Conservation (phyloP, 2,113 vertebrate genomes). For the Elgaria multicarinata region DNA sequence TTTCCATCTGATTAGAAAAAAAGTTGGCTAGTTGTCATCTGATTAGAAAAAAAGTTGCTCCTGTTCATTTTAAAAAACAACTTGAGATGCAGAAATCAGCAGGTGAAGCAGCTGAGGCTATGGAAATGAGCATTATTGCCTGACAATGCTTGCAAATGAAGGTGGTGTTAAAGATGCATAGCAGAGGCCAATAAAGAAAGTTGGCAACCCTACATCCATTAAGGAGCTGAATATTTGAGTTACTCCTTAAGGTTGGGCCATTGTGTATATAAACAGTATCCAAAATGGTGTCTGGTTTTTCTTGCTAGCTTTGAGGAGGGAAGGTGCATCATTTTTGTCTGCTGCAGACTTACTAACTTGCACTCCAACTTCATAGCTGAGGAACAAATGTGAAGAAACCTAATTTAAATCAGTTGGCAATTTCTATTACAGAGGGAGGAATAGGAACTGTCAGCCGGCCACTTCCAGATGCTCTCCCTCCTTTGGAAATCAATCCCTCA, state of each 20-base stretch:
- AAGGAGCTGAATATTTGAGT: not conserved
- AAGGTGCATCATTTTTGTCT: not conserved
- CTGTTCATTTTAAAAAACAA: not conserved
- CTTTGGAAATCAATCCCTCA: slow-evolving; percentile 44
- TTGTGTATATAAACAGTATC: not conserved
- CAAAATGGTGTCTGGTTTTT: not conserved
- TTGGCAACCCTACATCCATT: not conserved
- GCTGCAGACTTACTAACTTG: slow-evolving; percentile 3
- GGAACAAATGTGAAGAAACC: not conserved
- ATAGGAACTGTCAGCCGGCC: slow-evolving; percentile 37
- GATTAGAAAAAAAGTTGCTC: too few relatives aligned
- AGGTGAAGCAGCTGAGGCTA: not conserved
- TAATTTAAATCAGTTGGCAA: slow-evolving; percentile 32
- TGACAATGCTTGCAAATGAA: not conserved
- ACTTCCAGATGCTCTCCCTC: slow-evolving; percentile 43
- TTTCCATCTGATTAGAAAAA: not conserved
- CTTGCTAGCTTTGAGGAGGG: not conserved
- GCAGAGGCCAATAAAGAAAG: not conserved
- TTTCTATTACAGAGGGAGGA: slow-evolving; percentile 10
- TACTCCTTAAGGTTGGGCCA: not conserved
- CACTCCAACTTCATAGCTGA: slow-evolving; percentile 4
- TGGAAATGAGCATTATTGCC: not conserved
- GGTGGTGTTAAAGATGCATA: not conserved
- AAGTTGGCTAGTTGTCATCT: too few relatives aligned
- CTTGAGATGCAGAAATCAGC: not conserved